Conservation (phyloP, 2,797 vertebrate species). For the Artibeus jamaicensis region DNA sequence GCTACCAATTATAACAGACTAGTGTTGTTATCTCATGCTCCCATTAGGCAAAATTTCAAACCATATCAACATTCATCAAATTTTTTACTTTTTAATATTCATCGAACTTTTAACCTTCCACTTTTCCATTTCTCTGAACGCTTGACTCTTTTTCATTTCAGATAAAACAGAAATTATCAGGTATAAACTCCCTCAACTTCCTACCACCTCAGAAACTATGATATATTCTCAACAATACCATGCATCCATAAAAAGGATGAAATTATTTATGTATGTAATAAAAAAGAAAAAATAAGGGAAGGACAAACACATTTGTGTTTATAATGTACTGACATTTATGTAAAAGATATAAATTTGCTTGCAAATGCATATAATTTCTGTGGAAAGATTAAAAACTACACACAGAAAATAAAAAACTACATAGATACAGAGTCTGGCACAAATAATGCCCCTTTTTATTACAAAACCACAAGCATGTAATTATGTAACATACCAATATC, state of each 20-base stretch:
- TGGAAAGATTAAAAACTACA: not conserved
- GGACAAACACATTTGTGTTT: not conserved
- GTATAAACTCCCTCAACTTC: not conserved
- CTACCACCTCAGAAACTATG: not conserved
- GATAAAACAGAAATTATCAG: not conserved
- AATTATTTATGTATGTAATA: not conserved
- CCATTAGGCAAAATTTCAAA: not conserved
- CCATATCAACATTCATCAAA: not conserved
- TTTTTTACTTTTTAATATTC: not conserved
- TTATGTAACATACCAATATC: too few species aligned
- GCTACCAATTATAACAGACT: not conserved
- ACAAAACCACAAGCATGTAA: too few species aligned
- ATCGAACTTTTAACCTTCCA: not conserved
- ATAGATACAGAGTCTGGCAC: too few species aligned
- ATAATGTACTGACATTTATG: not conserved
- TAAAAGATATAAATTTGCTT: constrained; percentile 17
- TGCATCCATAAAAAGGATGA: not conserved
- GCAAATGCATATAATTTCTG: not conserved
- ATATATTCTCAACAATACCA: not conserved
- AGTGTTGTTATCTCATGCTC: not conserved
- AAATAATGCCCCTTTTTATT: too few species aligned
- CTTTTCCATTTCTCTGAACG: constrained; percentile 34
- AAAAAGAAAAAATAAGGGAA: not conserved
- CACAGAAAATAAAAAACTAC: not conserved
- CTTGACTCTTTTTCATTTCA: not conserved